These are phyloP conservation scores for Colaptes auratus DNA, from an alignment of 2,113 vertebrate genomes.

Conservation along the genomic window DNA sequence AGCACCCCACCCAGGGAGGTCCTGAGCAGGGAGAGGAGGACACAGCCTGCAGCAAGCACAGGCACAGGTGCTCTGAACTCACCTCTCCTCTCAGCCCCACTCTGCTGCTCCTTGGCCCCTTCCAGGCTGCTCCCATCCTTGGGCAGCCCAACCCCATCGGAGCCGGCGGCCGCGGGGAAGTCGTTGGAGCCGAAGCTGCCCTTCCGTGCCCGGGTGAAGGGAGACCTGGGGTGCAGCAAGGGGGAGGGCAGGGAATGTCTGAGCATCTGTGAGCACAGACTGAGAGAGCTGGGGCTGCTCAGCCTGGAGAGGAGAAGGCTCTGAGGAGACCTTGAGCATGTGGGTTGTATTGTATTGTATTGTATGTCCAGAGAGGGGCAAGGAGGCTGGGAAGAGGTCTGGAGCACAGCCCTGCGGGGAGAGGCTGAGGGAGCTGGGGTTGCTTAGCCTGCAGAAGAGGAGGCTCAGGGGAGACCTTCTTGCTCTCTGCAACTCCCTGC, in stretches of 20 bases:
- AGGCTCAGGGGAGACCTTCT: no score
- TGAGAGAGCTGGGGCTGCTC: no score
- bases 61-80: background rate
- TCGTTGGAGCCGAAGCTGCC: constrained; percentile 83
- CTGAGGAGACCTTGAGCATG: no score
- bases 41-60: background rate
- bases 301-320: no score
- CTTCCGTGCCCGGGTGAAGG: constrained; percentile 75
- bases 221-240: constrained; percentile 66
- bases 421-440: no score
- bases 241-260: background rate
- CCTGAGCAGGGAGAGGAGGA: background rate
- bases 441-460: no score
- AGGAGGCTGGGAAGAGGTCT: no score
- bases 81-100: constrained; percentile 76
- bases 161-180: background rate
- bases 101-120: constrained; percentile 49
- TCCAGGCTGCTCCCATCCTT: constrained; percentile 35
- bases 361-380: no score
- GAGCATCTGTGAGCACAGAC: no score
- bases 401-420: no score
- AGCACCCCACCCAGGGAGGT: fast-evolving
- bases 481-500: no score
- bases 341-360: no score
- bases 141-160: constrained; percentile 37